Evolutionary conservation across 2,113 vertebrate species (phyloP).

Genomic region (Myiopsitta monachus): DNA sequence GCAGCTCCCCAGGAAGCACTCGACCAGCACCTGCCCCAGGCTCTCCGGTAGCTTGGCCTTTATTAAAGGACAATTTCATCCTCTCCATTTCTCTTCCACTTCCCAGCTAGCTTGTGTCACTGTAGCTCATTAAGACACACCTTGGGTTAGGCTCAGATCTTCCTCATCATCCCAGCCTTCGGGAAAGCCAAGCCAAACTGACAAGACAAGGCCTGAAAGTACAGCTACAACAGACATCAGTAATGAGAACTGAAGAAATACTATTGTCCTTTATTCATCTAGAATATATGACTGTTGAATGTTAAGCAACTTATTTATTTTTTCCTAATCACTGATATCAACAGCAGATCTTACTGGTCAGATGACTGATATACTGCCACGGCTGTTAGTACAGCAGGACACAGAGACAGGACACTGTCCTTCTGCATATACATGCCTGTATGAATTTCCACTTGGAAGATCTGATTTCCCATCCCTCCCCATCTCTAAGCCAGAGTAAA

Average conservation of each 20-base stretch:
- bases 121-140: background rate
- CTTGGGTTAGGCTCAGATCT: background rate
- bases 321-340: background rate
- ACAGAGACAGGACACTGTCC: background rate
- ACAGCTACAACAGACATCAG: background rate
- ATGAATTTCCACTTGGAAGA: background rate
- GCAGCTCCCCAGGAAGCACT: background rate
- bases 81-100: background rate
- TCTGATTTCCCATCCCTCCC: no score
- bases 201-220: background rate
- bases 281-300: background rate
- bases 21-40: background rate
- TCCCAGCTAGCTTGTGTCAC: background rate
- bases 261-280: background rate
- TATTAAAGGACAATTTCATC: background rate
- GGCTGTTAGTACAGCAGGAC: background rate
- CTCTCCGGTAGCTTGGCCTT: background rate
- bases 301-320: background rate
- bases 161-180: background rate
- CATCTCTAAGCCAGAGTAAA: background rate
- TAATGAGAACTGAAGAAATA: background rate
- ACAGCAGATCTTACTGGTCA: background rate
- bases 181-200: background rate
- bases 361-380: accelerated
- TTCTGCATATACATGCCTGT: background rate